Base-by-base conservation (phyloP, 1,140 invertebrate genomes). In the Drosophila nigromelanica region DNA sequence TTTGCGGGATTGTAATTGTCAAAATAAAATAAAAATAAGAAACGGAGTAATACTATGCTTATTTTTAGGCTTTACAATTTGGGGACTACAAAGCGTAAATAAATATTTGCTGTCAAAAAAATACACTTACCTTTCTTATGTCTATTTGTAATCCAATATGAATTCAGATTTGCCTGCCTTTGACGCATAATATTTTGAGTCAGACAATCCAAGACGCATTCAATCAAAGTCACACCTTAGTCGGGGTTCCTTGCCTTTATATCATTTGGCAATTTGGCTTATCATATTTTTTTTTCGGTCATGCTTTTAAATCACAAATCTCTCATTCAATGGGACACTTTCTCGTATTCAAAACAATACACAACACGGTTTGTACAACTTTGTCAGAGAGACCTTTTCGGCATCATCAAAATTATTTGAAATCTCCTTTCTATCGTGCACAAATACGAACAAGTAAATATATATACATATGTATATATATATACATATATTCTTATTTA, bases 261-360 rank as follows among this genome's bases (percentile, higher is more conserved):
- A 27, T 14, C 12, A 30, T 24, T 24, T 43, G 48, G 12, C 58
- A 68, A 68, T 43, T 73, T 42, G 45, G 30, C 60, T 50, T 56
- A 63, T 60, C 68, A 51, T 64, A 60, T 55, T 48, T 56, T 37
- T 55, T 43, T 54, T 35, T 35, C 33, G 33, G 33, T 35, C 52
- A 70, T 60, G 61, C 55, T 30, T 51, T 73, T 55, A 61, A 55
- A 60, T 73, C 74, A 79, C 58, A 60, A 63, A 47, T 70, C 55
- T 79, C 64, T 45, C 55, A 58, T 47, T 74, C 14, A 45, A 14
- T 37, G 5, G 37, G 51, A 60, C 42, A 48, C 48, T 63, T 62
- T 59, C 12, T 21, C 51, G 51, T 21, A 55, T 64, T 43, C 11
- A 43, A 67, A 42, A 51, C 35, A 63, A 64, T 24, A 24, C 45